phyloP scores from a whole-genome alignment of 2,888 invertebrate genomes.

The Agonopterix alstromeriana region DNA sequence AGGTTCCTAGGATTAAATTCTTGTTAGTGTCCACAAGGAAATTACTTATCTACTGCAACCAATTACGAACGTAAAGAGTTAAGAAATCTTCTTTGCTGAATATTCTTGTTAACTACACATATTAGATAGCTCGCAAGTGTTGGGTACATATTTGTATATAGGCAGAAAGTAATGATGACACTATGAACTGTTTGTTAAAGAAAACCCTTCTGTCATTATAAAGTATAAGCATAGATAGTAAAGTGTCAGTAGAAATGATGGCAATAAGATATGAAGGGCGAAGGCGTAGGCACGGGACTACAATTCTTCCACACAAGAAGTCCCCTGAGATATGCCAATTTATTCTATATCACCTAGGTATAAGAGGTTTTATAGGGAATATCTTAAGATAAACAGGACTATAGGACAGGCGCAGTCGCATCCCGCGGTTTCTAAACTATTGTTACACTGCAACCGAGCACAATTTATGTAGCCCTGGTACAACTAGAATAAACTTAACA shows the following conservation, averaged over 20 bases:
- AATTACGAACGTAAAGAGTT: too few species aligned
- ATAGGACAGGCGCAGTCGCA: constrained; percentile 25
- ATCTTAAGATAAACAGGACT: not conserved
- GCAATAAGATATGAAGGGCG: constrained; percentile 58
- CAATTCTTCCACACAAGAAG: too few species aligned
- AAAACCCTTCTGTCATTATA: constrained; percentile 40
- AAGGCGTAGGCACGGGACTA: constrained; percentile 16
- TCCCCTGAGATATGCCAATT: too few species aligned
- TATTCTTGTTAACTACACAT: too few species aligned
- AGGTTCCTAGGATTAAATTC: too few species aligned
- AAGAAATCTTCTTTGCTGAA: too few species aligned
- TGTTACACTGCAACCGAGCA: constrained; percentile 47
- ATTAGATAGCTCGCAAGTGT: too few species aligned
- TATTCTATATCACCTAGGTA: too few species aligned
- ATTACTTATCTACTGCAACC: too few species aligned
- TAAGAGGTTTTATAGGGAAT: too few species aligned
- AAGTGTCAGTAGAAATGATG: constrained; percentile 63
- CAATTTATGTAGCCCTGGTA: constrained; percentile 50
- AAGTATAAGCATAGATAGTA: constrained; percentile 53
- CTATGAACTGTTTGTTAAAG: constrained; percentile 7
- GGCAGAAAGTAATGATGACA: constrained; percentile 4
- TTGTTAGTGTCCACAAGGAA: too few species aligned
- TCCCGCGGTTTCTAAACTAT: constrained; percentile 43
- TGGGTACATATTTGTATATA: too few species aligned
- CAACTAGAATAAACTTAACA: not conserved